A percentile compares a stretch with the other conserved stretches of the same genome.
Evolutionary conservation across 2,888 invertebrate genomes (phyloP).

Genomic region (Cerastoderma edule): DNA sequence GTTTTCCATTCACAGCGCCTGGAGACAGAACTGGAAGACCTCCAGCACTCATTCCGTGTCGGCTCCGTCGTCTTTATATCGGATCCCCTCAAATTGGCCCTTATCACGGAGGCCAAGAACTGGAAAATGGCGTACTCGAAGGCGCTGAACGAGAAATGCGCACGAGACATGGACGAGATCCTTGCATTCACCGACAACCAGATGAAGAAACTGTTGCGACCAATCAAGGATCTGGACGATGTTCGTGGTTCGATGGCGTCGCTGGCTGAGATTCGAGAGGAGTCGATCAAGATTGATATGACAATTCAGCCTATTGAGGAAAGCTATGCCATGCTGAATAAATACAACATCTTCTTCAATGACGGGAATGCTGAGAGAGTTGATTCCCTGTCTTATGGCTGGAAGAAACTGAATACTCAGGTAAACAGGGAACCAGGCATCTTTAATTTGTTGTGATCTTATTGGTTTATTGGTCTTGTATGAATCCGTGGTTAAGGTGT

Average conservation of each 20-base stretch:
- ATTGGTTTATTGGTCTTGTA: background rate
- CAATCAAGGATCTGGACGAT: conserved; percentile 95
- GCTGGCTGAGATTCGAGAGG: conserved; percentile 93
- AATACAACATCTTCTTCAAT: conserved; percentile 94
- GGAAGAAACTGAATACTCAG: conserved; percentile 90
- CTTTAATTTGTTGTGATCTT: background rate
- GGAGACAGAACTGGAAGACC: conserved; percentile 82
- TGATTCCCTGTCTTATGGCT: conserved; percentile 94
- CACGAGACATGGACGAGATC: conserved; percentile 83
- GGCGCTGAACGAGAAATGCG: conserved; percentile 83
- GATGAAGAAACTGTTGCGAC: conserved; percentile 94
- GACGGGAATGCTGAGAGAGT: conserved; percentile 96
- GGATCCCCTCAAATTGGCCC: conserved; percentile 90
- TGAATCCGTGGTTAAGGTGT: too few species aligned
- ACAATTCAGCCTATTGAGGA: conserved; percentile 97
- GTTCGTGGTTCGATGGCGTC: conserved; percentile 97
- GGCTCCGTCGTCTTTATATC: conserved; percentile 82
- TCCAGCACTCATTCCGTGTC: conserved; percentile 79
- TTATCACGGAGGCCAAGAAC: conserved; percentile 87
- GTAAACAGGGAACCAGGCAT: conserved; percentile 62
- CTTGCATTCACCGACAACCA: conserved; percentile 96
- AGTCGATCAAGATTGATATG: conserved; percentile 97
- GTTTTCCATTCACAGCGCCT: conserved; percentile 81
- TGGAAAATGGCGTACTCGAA: conserved; percentile 84
- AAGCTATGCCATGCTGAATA: conserved; percentile 95